Conservation (phyloP, 2,888 invertebrate genomes). For the Parnassius glacialis region DNA sequence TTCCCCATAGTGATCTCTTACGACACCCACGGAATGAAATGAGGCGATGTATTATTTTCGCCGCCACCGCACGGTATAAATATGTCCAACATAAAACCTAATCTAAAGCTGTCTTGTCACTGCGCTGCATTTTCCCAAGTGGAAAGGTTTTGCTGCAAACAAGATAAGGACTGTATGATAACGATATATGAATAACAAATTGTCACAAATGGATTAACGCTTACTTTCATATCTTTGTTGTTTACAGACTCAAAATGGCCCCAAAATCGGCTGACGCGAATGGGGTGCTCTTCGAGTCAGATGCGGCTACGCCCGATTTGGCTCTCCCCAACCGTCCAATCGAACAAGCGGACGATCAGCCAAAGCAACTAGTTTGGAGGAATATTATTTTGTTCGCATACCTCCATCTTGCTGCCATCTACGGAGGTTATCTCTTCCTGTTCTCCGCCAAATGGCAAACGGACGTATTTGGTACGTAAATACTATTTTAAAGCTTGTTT, state of each 20-base stretch:
- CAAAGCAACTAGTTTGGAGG: conserved; percentile 87
- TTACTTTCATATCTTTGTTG: background rate
- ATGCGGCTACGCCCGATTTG: conserved; percentile 70
- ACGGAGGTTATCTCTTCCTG: conserved; percentile 87
- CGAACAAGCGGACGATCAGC: conserved; percentile 78
- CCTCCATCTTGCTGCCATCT: conserved; percentile 87
- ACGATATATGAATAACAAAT: background rate
- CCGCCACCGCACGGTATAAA: too few relatives aligned
- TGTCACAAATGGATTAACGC: background rate
- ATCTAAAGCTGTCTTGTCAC: background rate
- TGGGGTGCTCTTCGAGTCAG: conserved; percentile 72
- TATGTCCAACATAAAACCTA: background rate
- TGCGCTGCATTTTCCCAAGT: background rate
- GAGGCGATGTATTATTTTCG: too few relatives aligned
- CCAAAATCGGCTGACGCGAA: conserved; percentile 68
- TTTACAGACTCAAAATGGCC: conserved; percentile 52
- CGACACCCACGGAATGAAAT: too few relatives aligned
- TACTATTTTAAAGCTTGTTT: background rate
- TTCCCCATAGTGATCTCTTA: too few relatives aligned
- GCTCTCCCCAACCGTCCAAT: conserved; percentile 60
- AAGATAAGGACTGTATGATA: background rate
- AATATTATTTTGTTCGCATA: conserved; percentile 90
- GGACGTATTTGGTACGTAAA: conserved; percentile 84
- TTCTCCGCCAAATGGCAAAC: conserved; percentile 88
- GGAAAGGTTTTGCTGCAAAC: background rate